Percentiles rank a stretch among this genome's conserved stretches.
Evolutionary conservation across 1,140 invertebrate species (phyloP).

Genomic region (Eubasilissa regina): DNA sequence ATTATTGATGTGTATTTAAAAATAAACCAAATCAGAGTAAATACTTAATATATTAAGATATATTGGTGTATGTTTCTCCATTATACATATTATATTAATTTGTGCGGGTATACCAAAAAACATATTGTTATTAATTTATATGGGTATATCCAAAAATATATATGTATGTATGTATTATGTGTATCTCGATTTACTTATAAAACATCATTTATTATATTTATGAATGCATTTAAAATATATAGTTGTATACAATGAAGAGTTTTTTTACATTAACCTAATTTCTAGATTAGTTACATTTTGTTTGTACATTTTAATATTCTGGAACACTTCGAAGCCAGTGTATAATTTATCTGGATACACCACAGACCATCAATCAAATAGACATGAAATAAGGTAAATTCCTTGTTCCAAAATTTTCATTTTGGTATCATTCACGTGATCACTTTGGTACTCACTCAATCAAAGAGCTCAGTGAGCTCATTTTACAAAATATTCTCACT

Average conservation of each 20-base stretch:
- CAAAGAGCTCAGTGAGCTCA: no score
- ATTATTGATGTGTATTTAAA: not conserved
- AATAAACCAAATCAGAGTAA: constrained; percentile 23
- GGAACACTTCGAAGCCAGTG: no score
- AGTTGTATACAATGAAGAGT: constrained; percentile 22
- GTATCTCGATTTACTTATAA: constrained; percentile 20
- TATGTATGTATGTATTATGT: constrained; percentile 15
- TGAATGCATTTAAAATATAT: constrained; percentile 36
- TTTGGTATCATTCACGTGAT: no score
- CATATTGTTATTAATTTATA: constrained; percentile 41
- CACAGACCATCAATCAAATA: no score
- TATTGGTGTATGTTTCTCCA: constrained; percentile 27
- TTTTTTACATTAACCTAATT: not conserved
- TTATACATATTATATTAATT: no score
- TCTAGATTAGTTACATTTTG: no score
- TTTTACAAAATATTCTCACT: no score
- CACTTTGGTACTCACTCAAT: no score
- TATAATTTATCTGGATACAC: no score
- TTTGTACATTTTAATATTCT: no score
- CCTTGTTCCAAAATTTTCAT: no score
- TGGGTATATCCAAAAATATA: not conserved
- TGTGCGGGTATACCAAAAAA: not conserved
- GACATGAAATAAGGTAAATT: no score
- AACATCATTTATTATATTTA: constrained; percentile 29
- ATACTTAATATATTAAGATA: constrained; percentile 19